A percentile compares a stretch with the other conserved stretches of the same genome.
Conservation (phyloP, 2,113 vertebrate genomes). For the Motacilla alba region DNA sequence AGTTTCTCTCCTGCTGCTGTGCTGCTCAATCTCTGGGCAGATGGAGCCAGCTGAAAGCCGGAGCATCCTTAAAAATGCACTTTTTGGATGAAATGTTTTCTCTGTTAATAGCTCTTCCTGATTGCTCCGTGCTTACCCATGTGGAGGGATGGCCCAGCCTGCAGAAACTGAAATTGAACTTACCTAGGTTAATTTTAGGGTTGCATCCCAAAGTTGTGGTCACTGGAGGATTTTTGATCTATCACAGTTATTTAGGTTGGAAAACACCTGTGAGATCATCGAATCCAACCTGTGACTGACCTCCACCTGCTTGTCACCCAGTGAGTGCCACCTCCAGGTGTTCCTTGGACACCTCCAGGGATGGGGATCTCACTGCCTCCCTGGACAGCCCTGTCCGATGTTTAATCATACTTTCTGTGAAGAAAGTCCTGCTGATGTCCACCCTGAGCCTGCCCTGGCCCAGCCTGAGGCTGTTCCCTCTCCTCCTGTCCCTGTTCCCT, state of each 20-base stretch:
- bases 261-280: background rate
- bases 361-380: background rate
- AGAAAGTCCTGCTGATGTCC: accelerated
- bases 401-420: accelerated
- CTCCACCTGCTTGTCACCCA: background rate
- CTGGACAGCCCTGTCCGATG: accelerated
- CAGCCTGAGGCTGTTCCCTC: background rate
- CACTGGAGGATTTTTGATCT: background rate
- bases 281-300: background rate
- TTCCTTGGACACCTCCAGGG: background rate
- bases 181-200: background rate
- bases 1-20: background rate
- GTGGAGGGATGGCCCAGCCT: background rate
- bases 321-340: accelerated
- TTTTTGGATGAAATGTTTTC: background rate
- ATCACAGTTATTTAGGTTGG: background rate
- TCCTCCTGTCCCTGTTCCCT: background rate
- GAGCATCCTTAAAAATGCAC: background rate
- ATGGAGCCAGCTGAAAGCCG: background rate
- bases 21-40: background rate
- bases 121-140: background rate
- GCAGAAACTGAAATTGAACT: background rate
- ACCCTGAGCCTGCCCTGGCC: accelerated
- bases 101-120: background rate
- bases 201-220: background rate